A percentile compares a stretch with the other conserved stretches of the same genome.
These are phyloP conservation scores for Climacteris rufus DNA, from an alignment of 2,113 vertebrate species.

Conservation along the genomic window DNA sequence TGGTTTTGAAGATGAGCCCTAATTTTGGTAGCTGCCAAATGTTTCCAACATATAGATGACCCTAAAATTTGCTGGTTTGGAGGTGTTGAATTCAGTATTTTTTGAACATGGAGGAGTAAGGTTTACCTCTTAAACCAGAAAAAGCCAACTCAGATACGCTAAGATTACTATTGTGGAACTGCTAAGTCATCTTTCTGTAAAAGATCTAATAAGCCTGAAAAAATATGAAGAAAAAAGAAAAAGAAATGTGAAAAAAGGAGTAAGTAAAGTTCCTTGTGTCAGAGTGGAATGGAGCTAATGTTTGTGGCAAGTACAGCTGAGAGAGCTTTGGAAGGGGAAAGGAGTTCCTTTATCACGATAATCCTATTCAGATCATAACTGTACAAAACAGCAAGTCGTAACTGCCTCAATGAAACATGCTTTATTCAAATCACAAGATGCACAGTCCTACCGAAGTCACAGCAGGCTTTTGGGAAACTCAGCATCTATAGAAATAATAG, in stretches of 20 bases:
- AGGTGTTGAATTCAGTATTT: background rate
- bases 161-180: background rate
- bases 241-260: background rate
- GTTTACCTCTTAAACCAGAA: background rate
- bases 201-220: background rate
- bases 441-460: accelerated
- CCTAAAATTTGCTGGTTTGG: background rate
- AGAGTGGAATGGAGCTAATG: background rate
- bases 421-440: background rate
- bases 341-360: background rate
- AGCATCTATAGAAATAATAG: background rate
- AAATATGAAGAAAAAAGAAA: background rate
- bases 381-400: background rate
- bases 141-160: background rate
- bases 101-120: background rate
- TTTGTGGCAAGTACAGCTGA: background rate
- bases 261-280: background rate
- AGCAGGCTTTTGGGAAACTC: background rate
- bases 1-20: background rate
- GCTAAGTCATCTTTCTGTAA: background rate
- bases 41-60: background rate
- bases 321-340: background rate
- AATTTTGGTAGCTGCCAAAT: background rate
- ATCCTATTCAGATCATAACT: background rate
- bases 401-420: background rate